Evolutionary conservation across 2,888 invertebrate genomes (phyloP).

Genomic region (Hoplodrina blanda): DNA sequence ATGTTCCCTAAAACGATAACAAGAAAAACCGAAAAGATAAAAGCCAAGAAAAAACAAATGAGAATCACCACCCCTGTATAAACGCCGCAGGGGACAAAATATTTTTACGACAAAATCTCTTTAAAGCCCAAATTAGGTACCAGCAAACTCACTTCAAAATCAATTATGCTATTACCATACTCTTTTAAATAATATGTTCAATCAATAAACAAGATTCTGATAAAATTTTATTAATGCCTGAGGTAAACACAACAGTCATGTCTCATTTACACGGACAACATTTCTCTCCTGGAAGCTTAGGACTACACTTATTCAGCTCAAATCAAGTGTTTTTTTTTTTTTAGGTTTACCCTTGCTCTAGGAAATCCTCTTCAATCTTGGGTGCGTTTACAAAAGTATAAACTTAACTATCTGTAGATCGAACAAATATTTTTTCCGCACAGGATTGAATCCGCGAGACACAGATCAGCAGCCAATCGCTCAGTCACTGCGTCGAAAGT

Average conservation of each 20-base stretch:
- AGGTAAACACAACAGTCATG: slow-evolving; percentile 10
- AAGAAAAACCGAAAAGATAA: background rate
- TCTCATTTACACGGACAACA: background rate
- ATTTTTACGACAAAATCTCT: background rate
- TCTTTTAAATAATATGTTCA: background rate
- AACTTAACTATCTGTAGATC: too few species aligned
- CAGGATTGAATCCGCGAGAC: too few species aligned
- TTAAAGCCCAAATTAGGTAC: background rate
- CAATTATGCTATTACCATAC: slow-evolving; percentile 40
- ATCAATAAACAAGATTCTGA: slow-evolving; percentile 24
- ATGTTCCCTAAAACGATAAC: too few species aligned
- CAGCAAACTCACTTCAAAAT: slow-evolving; percentile 16
- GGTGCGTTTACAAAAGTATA: too few species aligned
- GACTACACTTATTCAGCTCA: too few species aligned
- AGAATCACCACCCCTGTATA: background rate
- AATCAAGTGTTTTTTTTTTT: too few species aligned
- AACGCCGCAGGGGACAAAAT: slow-evolving; percentile 6
- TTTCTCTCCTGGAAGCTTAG: background rate
- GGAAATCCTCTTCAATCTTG: too few species aligned
- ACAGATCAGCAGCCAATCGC: too few species aligned
- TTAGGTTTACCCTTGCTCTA: too few species aligned
- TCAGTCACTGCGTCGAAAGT: too few species aligned
- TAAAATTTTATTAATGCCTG: slow-evolving; percentile 19
- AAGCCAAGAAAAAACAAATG: background rate
- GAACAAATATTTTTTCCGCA: too few species aligned